phyloP scores from a whole-genome alignment of 1,140 invertebrate genomes.

The Lutraria rhynchaena region DNA sequence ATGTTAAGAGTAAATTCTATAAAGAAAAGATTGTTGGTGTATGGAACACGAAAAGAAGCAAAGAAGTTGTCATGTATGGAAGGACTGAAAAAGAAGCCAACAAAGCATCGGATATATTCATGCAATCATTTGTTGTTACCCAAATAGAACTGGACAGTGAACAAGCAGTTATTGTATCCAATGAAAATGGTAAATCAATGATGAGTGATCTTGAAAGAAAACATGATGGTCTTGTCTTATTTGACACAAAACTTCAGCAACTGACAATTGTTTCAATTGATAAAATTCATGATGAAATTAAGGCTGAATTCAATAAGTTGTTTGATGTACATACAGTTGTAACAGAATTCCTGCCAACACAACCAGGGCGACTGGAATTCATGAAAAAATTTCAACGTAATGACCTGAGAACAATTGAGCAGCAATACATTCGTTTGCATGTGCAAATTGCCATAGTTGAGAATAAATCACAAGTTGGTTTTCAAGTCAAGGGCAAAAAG shows the following conservation, averaged over 20 bases:
- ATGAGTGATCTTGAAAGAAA: constrained; percentile 9
- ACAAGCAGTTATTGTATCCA: not conserved
- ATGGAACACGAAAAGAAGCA: constrained; percentile 5
- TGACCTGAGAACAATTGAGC: constrained; percentile 12
- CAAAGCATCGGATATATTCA: not conserved
- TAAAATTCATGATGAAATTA: not conserved
- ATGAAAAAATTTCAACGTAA: not conserved
- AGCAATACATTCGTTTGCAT: constrained; percentile 1
- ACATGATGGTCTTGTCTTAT: constrained; percentile 12
- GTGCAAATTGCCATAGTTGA: not conserved
- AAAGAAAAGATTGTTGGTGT: constrained; percentile 28
- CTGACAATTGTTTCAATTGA: not conserved
- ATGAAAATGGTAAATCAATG: not conserved
- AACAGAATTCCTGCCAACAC: not conserved
- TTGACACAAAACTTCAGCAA: not conserved
- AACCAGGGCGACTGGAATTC: constrained; percentile 1
- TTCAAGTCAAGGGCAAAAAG: constrained; percentile 11
- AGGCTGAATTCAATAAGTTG: constrained; percentile 15
- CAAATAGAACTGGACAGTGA: not conserved
- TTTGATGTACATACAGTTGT: constrained; percentile 20
- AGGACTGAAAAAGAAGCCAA: constrained; percentile 29
- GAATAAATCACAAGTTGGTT: not conserved
- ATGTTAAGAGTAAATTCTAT: constrained; percentile 11
- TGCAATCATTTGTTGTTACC: not conserved
- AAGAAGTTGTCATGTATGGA: constrained; percentile 10